Percentiles rank a stretch among this genome's conserved stretches.
phyloP scores from a whole-genome alignment of 2,113 vertebrate species.

The Aspiorhynchus laticeps region DNA sequence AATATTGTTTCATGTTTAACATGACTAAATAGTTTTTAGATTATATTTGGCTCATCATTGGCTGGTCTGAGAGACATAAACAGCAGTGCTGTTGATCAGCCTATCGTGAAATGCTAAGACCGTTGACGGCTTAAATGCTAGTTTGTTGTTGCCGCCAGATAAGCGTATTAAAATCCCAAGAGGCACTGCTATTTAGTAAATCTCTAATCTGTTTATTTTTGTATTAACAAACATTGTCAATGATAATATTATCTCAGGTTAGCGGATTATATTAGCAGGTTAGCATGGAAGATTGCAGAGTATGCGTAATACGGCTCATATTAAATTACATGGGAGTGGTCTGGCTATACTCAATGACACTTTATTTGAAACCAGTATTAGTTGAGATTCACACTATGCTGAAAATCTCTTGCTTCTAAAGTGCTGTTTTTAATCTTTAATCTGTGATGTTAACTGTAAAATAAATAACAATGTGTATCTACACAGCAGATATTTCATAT shows the following conservation, averaged over 20 bases:
- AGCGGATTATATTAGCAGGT: too few relatives aligned
- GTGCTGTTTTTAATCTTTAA: slow-evolving; percentile 21
- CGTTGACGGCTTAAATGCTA: slow-evolving; percentile 5
- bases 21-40: not conserved
- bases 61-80: slow-evolving; percentile 8
- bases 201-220: slow-evolving; percentile 37
- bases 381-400: slow-evolving; percentile 29
- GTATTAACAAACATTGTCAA: slow-evolving; percentile 44
- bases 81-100: not conserved
- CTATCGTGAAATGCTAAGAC: not conserved
- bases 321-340: slow-evolving; percentile 28
- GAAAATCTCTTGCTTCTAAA: slow-evolving; percentile 34
- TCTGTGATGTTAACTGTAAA: not conserved
- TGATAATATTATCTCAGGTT: slow-evolving; percentile 41
- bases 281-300: not conserved
- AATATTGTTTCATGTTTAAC: not conserved
- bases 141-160: slow-evolving; percentile 16
- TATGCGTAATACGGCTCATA: not conserved
- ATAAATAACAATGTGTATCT: slow-evolving; percentile 28
- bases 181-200: not conserved
- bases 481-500: slow-evolving; percentile 36
- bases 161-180: slow-evolving; percentile 34
- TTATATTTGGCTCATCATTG: not conserved
- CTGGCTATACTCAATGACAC: slow-evolving; percentile 22
- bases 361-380: slow-evolving; percentile 13